Conservation (phyloP, 2,888 invertebrate species). For the Caenorhabditis wallacei region DNA sequence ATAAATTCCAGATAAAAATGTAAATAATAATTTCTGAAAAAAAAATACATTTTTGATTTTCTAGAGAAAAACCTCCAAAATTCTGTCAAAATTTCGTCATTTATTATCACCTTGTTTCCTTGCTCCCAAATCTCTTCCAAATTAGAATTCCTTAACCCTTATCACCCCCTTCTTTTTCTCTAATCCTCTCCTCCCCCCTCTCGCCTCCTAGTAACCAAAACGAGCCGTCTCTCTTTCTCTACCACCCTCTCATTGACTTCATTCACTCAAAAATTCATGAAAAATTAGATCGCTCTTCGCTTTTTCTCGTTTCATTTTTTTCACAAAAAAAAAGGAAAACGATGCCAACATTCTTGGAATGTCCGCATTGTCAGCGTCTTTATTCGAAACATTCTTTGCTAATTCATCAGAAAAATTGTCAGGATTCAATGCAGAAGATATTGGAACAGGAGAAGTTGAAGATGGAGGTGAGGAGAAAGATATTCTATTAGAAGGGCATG, state of each 20-base stretch:
- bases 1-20: too few species aligned
- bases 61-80: too few species aligned
- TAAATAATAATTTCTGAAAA: too few species aligned
- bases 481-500: too few species aligned
- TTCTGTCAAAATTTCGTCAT: too few species aligned
- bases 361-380: conserved; percentile 51
- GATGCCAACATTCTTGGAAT: conserved; percentile 63
- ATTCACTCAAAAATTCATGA: conserved; percentile 63
- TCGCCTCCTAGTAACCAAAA: conserved; percentile 1
- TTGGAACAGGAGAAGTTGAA: conserved; percentile 44
- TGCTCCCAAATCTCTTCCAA: too few species aligned
- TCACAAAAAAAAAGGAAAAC: not conserved
- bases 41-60: too few species aligned
- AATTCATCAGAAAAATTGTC: conserved; percentile 58
- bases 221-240: conserved; percentile 10
- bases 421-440: conserved; percentile 41
- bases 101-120: too few species aligned
- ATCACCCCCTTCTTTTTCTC: too few species aligned
- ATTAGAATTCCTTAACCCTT: too few species aligned
- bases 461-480: conserved; percentile 39
- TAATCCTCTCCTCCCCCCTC: conserved; percentile 15
- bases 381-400: conserved; percentile 59
- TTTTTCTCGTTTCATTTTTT: not conserved
- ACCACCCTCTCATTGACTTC: conserved; percentile 2
- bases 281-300: conserved; percentile 46